Evolutionary conservation across 2,888 invertebrate species (phyloP).

Genomic region (Drosophila crucigera): DNA sequence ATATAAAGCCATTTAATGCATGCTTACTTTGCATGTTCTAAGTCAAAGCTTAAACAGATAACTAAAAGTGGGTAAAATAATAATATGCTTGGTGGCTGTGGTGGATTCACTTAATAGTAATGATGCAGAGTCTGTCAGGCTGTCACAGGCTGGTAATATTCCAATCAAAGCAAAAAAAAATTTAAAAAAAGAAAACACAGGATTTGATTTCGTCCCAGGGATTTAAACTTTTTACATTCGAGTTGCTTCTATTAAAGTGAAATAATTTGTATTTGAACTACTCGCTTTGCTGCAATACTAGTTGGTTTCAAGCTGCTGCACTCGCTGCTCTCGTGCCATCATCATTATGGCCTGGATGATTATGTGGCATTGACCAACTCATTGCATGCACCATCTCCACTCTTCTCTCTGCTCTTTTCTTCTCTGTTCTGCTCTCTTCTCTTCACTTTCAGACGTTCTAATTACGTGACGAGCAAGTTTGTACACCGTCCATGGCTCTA

Average conservation of each 20-base stretch:
- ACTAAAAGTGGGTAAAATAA: not conserved
- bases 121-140: not conserved
- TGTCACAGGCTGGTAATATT: not conserved
- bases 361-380: not conserved
- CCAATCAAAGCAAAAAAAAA: not conserved
- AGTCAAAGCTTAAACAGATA: not conserved
- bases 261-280: not conserved
- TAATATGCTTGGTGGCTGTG: too few species aligned
- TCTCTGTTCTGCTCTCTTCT: not conserved
- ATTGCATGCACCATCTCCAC: not conserved
- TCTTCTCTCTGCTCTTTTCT: not conserved
- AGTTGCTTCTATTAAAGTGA: not conserved
- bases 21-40: not conserved
- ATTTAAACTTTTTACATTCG: not conserved
- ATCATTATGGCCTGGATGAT: not conserved
- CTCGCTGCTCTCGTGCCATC: not conserved
- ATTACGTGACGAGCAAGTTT: conserved; percentile 46
- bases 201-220: not conserved
- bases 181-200: not conserved
- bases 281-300: not conserved
- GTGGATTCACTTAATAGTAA: not conserved
- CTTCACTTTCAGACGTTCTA: conserved; percentile 16
- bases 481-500: conserved; percentile 45
- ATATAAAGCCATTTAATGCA: not conserved
- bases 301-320: not conserved